A percentile compares a stretch with the other conserved stretches of the same genome.
Conservation (phyloP, 2,113 vertebrate genomes). For the Limanda limanda region DNA sequence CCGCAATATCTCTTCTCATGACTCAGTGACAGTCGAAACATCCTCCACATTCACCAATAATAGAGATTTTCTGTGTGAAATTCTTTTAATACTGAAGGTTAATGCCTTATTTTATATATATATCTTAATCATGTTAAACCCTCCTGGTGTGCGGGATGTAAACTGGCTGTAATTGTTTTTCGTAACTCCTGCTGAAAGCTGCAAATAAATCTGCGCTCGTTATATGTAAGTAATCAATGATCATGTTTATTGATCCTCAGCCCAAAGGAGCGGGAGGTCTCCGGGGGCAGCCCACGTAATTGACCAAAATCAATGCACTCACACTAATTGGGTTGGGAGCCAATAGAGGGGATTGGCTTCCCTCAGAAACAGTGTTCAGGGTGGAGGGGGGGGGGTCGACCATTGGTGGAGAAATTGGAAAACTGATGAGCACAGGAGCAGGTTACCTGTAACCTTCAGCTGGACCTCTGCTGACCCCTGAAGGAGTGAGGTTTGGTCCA, state of each 20-base stretch:
- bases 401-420: slow-evolving; percentile 10
- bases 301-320: slow-evolving; percentile 60
- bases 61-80: neutral
- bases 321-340: slow-evolving; percentile 60
- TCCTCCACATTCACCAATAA: too few species aligned
- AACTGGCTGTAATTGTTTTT: slow-evolving; percentile 21
- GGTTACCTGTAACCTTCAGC: slow-evolving; percentile 38
- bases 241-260: slow-evolving; percentile 62
- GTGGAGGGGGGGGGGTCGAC: slow-evolving; percentile 9
- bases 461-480: slow-evolving; percentile 11
- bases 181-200: slow-evolving; percentile 10
- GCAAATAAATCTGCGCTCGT: slow-evolving; percentile 52
- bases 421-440: slow-evolving; percentile 6
- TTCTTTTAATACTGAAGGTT: neutral
- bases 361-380: neutral
- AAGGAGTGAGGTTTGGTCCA: neutral
- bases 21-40: too few species aligned
- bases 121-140: neutral
- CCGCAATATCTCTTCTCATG: too few species aligned
- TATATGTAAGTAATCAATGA: slow-evolving; percentile 56
- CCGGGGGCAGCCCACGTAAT: slow-evolving; percentile 18
- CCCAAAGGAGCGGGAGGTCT: slow-evolving; percentile 42
- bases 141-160: neutral
- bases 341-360: slow-evolving; percentile 18
- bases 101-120: neutral